Evolutionary conservation across 2,113 vertebrate species (phyloP).

Genomic region (Hippoglossus stenolepis): DNA sequence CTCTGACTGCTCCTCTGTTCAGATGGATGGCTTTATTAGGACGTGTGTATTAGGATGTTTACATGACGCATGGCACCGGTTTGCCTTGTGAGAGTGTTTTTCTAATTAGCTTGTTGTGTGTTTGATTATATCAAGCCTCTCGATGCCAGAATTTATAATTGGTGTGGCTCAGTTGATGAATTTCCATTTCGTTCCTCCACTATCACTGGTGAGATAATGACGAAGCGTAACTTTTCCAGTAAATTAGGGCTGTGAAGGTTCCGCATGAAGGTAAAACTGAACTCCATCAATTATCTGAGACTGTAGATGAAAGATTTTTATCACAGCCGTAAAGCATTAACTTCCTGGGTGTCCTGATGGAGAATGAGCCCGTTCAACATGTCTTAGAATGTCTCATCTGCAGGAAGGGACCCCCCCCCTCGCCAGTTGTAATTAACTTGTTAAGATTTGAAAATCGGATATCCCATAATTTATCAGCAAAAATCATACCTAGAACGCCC

Average conservation of each 20-base stretch:
- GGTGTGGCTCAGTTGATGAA: neutral
- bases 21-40: conserved; percentile 3
- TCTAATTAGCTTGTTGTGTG: conserved; percentile 27
- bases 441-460: conserved; percentile 7
- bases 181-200: neutral
- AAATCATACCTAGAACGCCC: conserved; percentile 18
- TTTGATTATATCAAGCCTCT: conserved; percentile 8
- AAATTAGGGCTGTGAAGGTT: conserved; percentile 1
- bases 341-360: conserved; percentile 2
- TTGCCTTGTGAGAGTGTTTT: conserved; percentile 8
- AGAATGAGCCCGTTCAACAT: neutral
- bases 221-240: conserved; percentile 12
- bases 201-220: conserved; percentile 19
- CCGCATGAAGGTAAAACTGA: conserved; percentile 16
- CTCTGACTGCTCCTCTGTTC: neutral
- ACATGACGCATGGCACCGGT: neutral
- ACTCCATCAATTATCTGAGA: neutral
- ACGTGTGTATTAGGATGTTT: neutral
- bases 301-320: conserved; percentile 8
- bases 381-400: neutral
- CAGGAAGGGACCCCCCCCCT: neutral
- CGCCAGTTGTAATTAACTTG: neutral
- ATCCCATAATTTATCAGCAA: conserved; percentile 14
- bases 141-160: conserved; percentile 10
- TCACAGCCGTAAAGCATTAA: neutral